phyloP scores from a whole-genome alignment of 2,797 vertebrate genomes.

The Syngnathus rostellatus region DNA sequence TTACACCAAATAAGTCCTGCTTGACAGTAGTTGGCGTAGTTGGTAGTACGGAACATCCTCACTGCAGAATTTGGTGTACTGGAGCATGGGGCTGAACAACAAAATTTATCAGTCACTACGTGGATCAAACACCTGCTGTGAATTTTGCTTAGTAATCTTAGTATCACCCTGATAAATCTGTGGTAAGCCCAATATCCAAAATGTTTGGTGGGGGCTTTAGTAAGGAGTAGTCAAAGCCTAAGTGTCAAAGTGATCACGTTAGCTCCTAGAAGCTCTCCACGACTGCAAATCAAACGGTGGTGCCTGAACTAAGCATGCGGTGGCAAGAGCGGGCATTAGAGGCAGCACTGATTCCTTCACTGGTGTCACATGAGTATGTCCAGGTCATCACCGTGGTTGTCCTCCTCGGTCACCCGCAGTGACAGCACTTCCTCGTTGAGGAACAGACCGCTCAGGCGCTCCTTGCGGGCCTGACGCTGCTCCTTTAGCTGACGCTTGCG shows the following conservation, averaged over 20 bases:
- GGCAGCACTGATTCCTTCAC: slow-evolving; percentile 81
- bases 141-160: too few species aligned
- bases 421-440: slow-evolving; percentile 97
- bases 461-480: slow-evolving; percentile 94
- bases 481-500: slow-evolving; percentile 95
- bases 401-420: slow-evolving; percentile 90
- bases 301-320: background rate
- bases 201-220: background rate
- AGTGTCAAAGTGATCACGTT: background rate
- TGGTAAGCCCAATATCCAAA: background rate
- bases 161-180: background rate
- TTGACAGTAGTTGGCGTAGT: too few species aligned
- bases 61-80: background rate
- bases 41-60: too few species aligned
- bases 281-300: background rate
- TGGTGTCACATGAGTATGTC: slow-evolving; percentile 95
- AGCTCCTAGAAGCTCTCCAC: background rate
- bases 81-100: background rate
- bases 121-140: too few species aligned
- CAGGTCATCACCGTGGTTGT: slow-evolving; percentile 84
- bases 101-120: background rate
- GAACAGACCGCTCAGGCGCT: slow-evolving; percentile 92
- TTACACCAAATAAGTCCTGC: too few species aligned
- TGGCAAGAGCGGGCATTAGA: slow-evolving; percentile 67
- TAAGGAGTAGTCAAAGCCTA: background rate